Conservation (phyloP, 2,888 invertebrate species). For the Hypercompe scribonia region DNA sequence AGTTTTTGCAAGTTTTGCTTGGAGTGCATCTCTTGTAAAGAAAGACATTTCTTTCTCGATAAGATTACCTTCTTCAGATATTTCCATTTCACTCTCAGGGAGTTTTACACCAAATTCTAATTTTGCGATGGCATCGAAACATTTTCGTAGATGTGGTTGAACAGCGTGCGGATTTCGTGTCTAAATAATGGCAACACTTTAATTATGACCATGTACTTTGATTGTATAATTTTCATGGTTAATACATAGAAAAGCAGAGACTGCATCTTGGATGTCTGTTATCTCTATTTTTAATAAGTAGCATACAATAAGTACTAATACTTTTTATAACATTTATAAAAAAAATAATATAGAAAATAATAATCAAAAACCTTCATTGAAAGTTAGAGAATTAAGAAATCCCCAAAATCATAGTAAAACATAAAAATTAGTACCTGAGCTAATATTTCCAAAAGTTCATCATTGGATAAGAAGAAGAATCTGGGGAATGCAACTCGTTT, state of each 20-base stretch:
- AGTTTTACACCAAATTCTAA: slow-evolving; percentile 91
- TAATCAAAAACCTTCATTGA: not conserved
- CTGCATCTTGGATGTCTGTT: not conserved
- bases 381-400: no score
- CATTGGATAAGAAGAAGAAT: slow-evolving; percentile 96
- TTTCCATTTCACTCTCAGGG: slow-evolving; percentile 83
- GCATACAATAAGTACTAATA: not conserved
- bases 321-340: not conserved
- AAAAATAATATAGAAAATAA: not conserved
- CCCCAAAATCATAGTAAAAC: not conserved
- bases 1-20: slow-evolving; percentile 74
- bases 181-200: slow-evolving; percentile 61
- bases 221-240: not conserved
- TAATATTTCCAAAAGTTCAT: slow-evolving; percentile 95
- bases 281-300: not conserved
- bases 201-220: not conserved
- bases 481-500: slow-evolving; percentile 95
- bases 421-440: slow-evolving; percentile 88
- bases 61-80: slow-evolving; percentile 81
- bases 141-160: slow-evolving; percentile 95
- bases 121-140: slow-evolving; percentile 94
- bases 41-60: slow-evolving; percentile 81
- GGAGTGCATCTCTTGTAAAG: slow-evolving; percentile 72
- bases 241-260: not conserved
- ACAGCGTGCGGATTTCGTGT: slow-evolving; percentile 95